Conservation (phyloP, 2,888 invertebrate species). For the Heteromyza rotundicornis region DNA sequence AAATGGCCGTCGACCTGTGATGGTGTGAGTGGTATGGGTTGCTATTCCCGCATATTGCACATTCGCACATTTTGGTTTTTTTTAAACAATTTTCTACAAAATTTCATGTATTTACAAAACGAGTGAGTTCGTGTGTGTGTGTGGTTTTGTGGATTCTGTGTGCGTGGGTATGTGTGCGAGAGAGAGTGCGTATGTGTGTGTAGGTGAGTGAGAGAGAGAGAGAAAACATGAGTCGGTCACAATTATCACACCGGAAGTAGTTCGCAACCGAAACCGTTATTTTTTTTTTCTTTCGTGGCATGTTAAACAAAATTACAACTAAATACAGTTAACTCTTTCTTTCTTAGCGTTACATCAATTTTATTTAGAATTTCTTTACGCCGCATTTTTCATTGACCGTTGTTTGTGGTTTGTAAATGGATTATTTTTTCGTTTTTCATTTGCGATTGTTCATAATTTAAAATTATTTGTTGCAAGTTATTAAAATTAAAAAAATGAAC, state of each 20-base stretch:
- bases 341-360: neutral
- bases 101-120: neutral
- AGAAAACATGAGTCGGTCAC: neutral
- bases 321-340: conserved; percentile 11
- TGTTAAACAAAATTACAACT: conserved; percentile 20
- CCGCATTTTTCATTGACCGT: neutral
- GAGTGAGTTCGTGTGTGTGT: neutral
- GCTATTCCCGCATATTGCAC: neutral
- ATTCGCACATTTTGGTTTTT: neutral
- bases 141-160: neutral
- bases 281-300: neutral
- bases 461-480: conserved; percentile 26
- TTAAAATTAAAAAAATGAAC: conserved; percentile 28
- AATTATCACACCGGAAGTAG: neutral
- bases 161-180: neutral
- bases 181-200: neutral
- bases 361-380: neutral
- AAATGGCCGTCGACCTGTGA: neutral
- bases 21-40: neutral
- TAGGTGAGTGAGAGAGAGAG: neutral
- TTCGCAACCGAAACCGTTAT: neutral
- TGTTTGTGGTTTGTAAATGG: neutral
- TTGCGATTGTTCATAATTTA: conserved; percentile 36
- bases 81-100: neutral
- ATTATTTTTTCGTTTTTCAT: conserved; percentile 31